Evolutionary conservation across 1,140 invertebrate genomes (phyloP).

Genomic region (Brachionus plicatilis): DNA sequence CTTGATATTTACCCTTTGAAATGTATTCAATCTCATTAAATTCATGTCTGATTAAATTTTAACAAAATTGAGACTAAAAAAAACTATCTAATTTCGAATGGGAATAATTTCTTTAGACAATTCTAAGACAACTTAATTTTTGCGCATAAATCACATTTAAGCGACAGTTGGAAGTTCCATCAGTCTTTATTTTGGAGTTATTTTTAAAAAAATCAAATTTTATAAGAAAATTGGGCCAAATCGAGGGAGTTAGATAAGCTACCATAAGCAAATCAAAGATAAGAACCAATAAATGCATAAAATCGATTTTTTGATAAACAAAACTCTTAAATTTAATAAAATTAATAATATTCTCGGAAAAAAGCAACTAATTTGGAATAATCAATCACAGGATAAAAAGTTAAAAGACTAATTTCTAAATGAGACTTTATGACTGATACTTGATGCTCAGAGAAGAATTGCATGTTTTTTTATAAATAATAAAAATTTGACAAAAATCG

Average conservation of each 20-base stretch:
- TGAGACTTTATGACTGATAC: neutral
- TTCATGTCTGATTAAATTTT: too few relatives aligned
- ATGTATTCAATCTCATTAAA: too few relatives aligned
- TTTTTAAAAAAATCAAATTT: neutral
- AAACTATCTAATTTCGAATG: too few relatives aligned
- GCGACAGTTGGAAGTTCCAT: neutral
- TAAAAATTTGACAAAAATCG: neutral
- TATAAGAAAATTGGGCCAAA: neutral
- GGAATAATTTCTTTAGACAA: too few relatives aligned
- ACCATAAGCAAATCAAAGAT: neutral
- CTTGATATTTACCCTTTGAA: too few relatives aligned
- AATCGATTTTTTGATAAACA: neutral
- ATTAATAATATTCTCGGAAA: neutral
- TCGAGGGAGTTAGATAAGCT: neutral
- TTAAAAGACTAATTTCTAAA: neutral
- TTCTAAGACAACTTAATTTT: too few relatives aligned
- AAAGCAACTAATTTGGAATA: neutral
- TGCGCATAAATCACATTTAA: too few relatives aligned
- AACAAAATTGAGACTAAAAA: too few relatives aligned
- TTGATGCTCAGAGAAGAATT: neutral
- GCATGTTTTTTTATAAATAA: neutral
- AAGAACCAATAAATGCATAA: neutral
- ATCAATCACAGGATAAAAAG: neutral
- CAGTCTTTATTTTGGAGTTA: neutral
- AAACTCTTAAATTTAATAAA: neutral